phyloP scores from a whole-genome alignment of 2,113 vertebrate genomes.

The Xenus cinereus region DNA sequence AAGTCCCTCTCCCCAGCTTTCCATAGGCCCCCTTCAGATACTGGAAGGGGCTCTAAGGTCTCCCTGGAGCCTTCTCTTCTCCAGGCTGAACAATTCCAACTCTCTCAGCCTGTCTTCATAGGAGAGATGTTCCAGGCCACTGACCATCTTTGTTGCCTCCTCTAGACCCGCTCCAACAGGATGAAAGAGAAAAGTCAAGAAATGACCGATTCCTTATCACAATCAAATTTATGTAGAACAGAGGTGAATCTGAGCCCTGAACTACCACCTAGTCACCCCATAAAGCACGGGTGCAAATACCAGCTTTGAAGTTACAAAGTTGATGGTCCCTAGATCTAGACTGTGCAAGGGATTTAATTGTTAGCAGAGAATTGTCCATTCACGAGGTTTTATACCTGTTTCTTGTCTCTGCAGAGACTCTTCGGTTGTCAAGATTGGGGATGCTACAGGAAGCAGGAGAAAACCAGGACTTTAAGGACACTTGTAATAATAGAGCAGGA shows the following conservation, averaged over 20 bases:
- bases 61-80: too few species aligned
- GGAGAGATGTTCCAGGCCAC: too few species aligned
- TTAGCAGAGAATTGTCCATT: background rate
- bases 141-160: too few species aligned
- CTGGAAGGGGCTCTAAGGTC: too few species aligned
- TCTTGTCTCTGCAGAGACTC: background rate
- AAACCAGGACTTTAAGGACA: background rate
- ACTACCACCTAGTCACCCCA: background rate
- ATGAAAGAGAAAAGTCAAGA: background rate
- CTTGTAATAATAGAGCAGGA: background rate
- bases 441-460: background rate
- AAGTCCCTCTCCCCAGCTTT: too few species aligned
- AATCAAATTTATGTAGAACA: background rate
- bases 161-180: background rate
- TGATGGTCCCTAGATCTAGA: background rate
- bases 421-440: background rate
- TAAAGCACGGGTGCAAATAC: background rate
- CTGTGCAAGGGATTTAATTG: background rate
- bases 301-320: background rate
- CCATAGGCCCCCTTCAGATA: too few species aligned
- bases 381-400: background rate
- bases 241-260: background rate
- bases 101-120: too few species aligned
- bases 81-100: too few species aligned
- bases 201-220: background rate